Evolutionary conservation across 2,797 vertebrate species (phyloP), one percentile per base, ranked within the genome.

Genomic region (Cynopterus sphinx): DNA sequence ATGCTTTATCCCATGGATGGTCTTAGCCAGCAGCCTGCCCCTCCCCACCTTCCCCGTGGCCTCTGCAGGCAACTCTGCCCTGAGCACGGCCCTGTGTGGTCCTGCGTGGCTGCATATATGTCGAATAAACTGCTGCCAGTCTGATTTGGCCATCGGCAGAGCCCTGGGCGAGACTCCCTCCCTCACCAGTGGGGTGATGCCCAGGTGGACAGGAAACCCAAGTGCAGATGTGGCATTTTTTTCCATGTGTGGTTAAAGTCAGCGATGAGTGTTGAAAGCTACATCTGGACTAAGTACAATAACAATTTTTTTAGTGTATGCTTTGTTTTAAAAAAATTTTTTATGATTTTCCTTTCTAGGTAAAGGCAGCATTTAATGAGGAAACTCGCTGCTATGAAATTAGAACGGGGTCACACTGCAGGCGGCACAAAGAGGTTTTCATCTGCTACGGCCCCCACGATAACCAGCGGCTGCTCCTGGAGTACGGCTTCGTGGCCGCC

Each of bases 371-470:
- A 0, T 99, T 99, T 97, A 99, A 99, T 22, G 96, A 98, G 39
- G 89, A 87, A 65, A 99, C 97, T 0, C 97, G 97, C 84, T 99
- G 99, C 88, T 99, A 99, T 1, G 99, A 99, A 97, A 98, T 99
- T 85, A 77, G 96, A 93, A 98, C 99, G 3, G 95, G 98, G 9
- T 97, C 97, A 0, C 95, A 92, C 22, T 99, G 98, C 13, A 97
- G 11, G 33, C 98, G 98, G 87, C 97, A 98, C 4, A 96, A 98
- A 85, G 99, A 99, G 98, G 99, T 98, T 6, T 99, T 99, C 96
- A 99, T 99, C 90, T 99, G 99, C 98, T 99, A 99, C 1, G 99
- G 99, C 11, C 99, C 98, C 94, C 99, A 99, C 39, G 99, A 99
- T 55, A 99, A 99, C 97, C 99, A 99, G 95, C 98, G 98, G 13